These are phyloP conservation scores for Uropsilus gracilis DNA, from an alignment of 2,113 vertebrate species.

Conservation along the genomic window DNA sequence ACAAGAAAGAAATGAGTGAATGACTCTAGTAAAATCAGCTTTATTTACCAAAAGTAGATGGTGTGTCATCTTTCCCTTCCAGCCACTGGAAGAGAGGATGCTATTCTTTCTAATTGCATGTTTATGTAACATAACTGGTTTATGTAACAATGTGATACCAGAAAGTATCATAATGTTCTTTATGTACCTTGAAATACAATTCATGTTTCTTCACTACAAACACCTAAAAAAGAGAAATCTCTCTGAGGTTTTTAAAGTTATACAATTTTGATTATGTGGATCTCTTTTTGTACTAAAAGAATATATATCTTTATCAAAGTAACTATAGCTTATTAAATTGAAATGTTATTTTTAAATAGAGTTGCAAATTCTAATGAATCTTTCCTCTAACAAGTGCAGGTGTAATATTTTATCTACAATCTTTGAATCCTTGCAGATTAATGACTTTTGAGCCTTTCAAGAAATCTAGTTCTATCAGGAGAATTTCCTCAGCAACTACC, in stretches of 20 bases:
- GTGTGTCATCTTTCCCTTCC: neutral
- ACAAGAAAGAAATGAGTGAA: neutral
- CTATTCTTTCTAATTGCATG: neutral
- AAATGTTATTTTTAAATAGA: neutral
- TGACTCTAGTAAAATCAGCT: neutral
- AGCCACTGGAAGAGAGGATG: neutral
- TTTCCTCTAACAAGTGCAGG: neutral
- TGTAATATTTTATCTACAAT: conserved; percentile 17
- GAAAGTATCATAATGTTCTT: neutral
- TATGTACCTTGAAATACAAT: neutral
- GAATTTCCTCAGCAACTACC: conserved; percentile 55
- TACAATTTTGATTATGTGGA: neutral
- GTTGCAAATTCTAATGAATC: neutral
- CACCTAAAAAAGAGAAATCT: neutral
- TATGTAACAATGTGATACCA: neutral
- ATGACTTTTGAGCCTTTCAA: conserved; percentile 73
- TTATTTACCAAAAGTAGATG: neutral
- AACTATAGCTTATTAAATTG: neutral
- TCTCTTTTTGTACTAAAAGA: neutral
- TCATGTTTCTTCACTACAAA: neutral
- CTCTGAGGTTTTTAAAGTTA: neutral
- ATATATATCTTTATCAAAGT: neutral
- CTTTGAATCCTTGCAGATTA: conserved; percentile 80
- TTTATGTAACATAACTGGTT: neutral
- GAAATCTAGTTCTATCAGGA: conserved; percentile 69